phyloP scores from a whole-genome alignment of 2,797 vertebrate species.

The Rhynchotus rufescens region DNA sequence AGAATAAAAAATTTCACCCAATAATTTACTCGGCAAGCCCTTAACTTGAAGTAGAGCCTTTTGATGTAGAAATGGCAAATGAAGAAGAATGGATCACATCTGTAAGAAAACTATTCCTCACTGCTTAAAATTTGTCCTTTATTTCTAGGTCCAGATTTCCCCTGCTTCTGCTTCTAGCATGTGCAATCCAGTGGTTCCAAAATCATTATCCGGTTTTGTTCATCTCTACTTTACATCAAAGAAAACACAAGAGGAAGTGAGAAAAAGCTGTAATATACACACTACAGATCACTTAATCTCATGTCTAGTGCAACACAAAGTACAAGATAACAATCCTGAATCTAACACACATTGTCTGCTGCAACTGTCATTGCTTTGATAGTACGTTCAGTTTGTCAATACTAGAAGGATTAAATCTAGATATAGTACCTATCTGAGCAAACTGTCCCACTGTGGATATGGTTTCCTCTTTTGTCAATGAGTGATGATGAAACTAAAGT shows the following conservation, averaged over 20 bases:
- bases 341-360: slow-evolving; percentile 38
- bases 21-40: neutral
- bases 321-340: neutral
- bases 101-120: slow-evolving; percentile 12
- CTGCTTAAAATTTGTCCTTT: neutral
- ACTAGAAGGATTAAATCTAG: slow-evolving; percentile 56
- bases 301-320: neutral
- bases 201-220: slow-evolving; percentile 62
- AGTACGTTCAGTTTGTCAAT: neutral
- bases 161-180: slow-evolving; percentile 42
- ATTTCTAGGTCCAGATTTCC: slow-evolving; percentile 26
- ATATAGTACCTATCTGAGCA: neutral
- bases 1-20: slow-evolving; percentile 22
- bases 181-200: slow-evolving; percentile 23
- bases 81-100: slow-evolving; percentile 17
- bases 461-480: slow-evolving; percentile 46
- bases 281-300: slow-evolving; percentile 54
- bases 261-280: slow-evolving; percentile 51
- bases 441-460: slow-evolving; percentile 5
- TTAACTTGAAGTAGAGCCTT: slow-evolving; percentile 24
- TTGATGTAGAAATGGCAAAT: slow-evolving; percentile 27
- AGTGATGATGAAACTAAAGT: slow-evolving; percentile 10
- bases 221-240: slow-evolving; percentile 56
- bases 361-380: slow-evolving; percentile 7
- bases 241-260: slow-evolving; percentile 58